phyloP scores from a whole-genome alignment of 2,113 vertebrate genomes.

The Cyanoderma ruficeps region DNA sequence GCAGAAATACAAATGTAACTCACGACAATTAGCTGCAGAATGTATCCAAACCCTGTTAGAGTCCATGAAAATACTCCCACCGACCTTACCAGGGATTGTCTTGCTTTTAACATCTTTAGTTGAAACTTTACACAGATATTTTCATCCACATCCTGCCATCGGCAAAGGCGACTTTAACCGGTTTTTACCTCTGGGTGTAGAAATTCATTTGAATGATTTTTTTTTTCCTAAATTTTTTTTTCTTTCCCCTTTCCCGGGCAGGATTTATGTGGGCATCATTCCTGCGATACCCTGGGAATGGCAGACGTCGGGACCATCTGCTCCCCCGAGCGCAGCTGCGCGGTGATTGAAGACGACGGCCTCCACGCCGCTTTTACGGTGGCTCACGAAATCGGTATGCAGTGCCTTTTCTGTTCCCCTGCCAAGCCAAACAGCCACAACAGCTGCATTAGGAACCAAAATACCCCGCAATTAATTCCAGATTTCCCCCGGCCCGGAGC shows the following conservation, averaged over 20 bases:
- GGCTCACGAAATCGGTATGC: conserved; percentile 97
- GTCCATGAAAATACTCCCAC: background rate
- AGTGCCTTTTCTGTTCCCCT: conserved; percentile 75
- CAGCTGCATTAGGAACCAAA: conserved; percentile 81
- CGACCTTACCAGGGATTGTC: background rate
- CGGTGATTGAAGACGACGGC: conserved; percentile 97
- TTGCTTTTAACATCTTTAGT: background rate
- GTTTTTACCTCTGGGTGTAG: conserved; percentile 44
- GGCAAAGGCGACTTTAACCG: background rate
- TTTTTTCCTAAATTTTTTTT: conserved; percentile 29
- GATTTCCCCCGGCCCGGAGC: conserved; percentile 74
- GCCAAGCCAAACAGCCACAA: conserved; percentile 83
- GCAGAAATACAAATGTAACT: background rate
- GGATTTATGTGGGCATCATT: conserved; percentile 99
- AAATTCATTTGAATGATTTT: conserved; percentile 56
- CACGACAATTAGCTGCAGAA: background rate
- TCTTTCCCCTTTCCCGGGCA: conserved; percentile 57
- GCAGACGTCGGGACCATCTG: conserved; percentile 98
- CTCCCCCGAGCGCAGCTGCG: conserved; percentile 96
- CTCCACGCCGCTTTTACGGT: conserved; percentile 97
- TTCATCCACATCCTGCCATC: background rate
- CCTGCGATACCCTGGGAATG: conserved; percentile 98
- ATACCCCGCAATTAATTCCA: conserved; percentile 81
- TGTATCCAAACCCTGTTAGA: background rate
- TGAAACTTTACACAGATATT: background rate